A percentile compares a stretch with the other conserved stretches of the same genome.
These are phyloP conservation scores for Prunella fulvescens DNA, from an alignment of 2,113 vertebrate genomes.

Conservation along the genomic window DNA sequence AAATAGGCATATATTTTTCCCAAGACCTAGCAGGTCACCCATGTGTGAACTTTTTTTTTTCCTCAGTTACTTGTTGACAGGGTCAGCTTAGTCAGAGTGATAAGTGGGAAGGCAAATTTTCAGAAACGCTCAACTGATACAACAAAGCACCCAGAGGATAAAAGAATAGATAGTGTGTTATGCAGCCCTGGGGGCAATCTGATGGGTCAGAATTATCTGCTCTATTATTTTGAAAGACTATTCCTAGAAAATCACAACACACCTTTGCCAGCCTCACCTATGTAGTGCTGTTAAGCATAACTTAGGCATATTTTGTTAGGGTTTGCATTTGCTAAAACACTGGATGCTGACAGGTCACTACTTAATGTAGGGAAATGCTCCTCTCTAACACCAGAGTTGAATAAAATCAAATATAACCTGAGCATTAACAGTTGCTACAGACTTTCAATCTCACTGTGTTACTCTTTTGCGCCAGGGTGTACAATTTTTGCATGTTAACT, in stretches of 20 bases:
- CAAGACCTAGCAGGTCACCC: not conserved
- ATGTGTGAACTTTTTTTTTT: not conserved
- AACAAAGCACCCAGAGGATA: fast-evolving
- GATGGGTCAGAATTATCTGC: not conserved
- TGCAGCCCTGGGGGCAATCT: not conserved
- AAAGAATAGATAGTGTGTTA: not conserved
- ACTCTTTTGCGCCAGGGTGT: not conserved
- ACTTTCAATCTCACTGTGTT: not conserved
- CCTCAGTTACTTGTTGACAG: not conserved
- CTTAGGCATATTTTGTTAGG: not conserved
- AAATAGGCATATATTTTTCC: not conserved
- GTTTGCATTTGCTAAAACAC: not conserved
- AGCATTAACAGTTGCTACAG: not conserved
- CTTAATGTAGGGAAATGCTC: not conserved
- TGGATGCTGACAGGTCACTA: not conserved
- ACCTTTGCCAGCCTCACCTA: not conserved
- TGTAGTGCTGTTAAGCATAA: not conserved
- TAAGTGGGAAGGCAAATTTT: not conserved
- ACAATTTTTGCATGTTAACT: not conserved
- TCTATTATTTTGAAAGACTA: not conserved
- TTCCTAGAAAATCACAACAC: not conserved
- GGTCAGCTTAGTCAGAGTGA: not conserved
- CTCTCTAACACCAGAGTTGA: not conserved
- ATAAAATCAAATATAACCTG: not conserved
- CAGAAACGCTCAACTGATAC: not conserved